Evolutionary conservation across 2,888 invertebrate genomes (phyloP).

Genomic region (Polymixis flavicincta): DNA sequence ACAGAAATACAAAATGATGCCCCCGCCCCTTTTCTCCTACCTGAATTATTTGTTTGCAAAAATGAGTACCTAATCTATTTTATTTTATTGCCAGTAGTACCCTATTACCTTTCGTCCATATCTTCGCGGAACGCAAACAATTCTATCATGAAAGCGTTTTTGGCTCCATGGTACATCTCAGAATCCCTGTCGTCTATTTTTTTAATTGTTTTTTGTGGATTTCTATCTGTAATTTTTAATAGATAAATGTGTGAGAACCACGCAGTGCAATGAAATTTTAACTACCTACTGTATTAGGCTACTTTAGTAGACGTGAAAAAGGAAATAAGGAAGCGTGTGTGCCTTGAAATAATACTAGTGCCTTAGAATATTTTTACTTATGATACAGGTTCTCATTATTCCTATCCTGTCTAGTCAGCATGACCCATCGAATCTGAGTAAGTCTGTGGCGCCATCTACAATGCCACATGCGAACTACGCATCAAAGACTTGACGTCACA

Average conservation of each 20-base stretch:
- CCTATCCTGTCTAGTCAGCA: background rate
- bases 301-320: too few species aligned
- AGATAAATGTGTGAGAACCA: too few species aligned
- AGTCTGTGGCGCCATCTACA: too few species aligned
- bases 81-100: background rate
- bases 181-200: slow-evolving; percentile 43
- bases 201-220: slow-evolving; percentile 40
- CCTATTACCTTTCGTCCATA: slow-evolving; percentile 85
- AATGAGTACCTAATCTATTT: background rate
- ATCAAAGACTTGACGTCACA: too few species aligned
- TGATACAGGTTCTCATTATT: background rate
- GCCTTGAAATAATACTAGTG: background rate
- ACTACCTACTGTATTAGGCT: background rate
- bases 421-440: background rate
- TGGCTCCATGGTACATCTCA: slow-evolving; percentile 77
- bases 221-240: slow-evolving; percentile 62
- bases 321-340: background rate
- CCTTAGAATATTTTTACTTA: background rate
- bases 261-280: background rate
- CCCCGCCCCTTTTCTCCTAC: background rate
- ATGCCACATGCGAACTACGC: too few species aligned
- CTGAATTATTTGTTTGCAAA: background rate
- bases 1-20: background rate
- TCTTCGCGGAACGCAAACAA: slow-evolving; percentile 89
- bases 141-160: slow-evolving; percentile 92